These are phyloP conservation scores for Leucophenga montana DNA, from an alignment of 2,888 invertebrate genomes.

Conservation along the genomic window DNA sequence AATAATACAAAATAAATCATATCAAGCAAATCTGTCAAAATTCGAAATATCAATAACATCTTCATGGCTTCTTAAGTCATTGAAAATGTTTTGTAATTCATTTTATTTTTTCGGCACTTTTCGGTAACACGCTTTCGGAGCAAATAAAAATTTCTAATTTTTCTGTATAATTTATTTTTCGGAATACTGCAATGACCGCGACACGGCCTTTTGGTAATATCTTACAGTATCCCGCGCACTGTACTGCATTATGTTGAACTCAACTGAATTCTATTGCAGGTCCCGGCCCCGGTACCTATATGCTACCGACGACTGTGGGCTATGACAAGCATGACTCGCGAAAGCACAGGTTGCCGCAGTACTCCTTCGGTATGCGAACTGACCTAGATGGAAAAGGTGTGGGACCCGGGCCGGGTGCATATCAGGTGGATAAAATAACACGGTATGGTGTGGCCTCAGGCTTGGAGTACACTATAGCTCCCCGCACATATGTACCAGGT, in stretches of 20 bases:
- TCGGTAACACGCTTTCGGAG: constrained; percentile 44
- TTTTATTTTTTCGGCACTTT: constrained; percentile 30
- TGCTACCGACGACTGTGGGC: constrained; percentile 76
- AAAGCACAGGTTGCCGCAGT: constrained; percentile 74
- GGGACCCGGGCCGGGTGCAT: constrained; percentile 70
- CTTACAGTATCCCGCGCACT: neutral
- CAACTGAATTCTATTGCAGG: constrained; percentile 65
- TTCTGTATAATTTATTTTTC: constrained; percentile 39
- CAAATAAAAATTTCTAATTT: constrained; percentile 55
- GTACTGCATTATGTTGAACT: neutral
- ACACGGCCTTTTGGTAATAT: constrained; percentile 51
- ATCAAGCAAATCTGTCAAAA: neutral
- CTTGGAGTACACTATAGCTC: constrained; percentile 74
- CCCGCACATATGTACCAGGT: constrained; percentile 60
- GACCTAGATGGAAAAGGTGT: constrained; percentile 36
- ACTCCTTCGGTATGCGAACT: constrained; percentile 64
- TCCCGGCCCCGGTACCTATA: constrained; percentile 78
- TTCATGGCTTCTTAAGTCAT: neutral
- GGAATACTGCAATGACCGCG: constrained; percentile 63
- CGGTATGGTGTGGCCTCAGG: constrained; percentile 60
- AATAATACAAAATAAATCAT: constrained; percentile 13
- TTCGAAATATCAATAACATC: neutral
- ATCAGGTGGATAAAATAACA: constrained; percentile 61
- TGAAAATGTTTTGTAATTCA: constrained; percentile 28
- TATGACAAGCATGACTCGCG: constrained; percentile 76